Evolutionary conservation across 2,797 vertebrate genomes (phyloP).

Genomic region (Todus mexicanus): DNA sequence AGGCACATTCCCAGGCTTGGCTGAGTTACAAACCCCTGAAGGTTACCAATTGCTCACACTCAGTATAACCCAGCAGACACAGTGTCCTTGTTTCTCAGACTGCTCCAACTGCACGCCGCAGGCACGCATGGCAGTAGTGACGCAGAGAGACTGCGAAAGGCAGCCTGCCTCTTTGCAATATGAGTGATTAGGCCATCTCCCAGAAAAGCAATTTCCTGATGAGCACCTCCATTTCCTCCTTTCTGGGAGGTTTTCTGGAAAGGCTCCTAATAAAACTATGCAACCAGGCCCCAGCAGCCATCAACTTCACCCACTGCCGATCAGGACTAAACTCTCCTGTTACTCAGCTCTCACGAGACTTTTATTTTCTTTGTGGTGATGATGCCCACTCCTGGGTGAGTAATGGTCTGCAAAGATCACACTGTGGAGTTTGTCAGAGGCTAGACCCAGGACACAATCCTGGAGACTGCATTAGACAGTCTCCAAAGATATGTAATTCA

Average conservation of each 20-base stretch:
- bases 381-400: neutral
- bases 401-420: neutral
- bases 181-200: neutral
- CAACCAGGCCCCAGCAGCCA: neutral
- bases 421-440: neutral
- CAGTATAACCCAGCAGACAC: neutral
- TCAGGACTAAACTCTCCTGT: neutral
- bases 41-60: neutral
- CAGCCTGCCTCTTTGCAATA: neutral
- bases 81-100: neutral
- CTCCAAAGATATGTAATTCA: neutral
- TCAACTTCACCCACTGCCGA: neutral
- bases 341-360: neutral
- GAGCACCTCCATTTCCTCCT: neutral
- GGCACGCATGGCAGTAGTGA: neutral
- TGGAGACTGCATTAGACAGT: neutral
- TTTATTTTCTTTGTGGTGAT: neutral
- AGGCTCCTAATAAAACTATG: neutral
- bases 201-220: conserved; percentile 12
- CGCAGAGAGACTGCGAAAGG: neutral
- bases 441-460: neutral
- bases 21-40: neutral
- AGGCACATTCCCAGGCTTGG: neutral
- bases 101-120: neutral
- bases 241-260: neutral